Evolutionary conservation across 2,888 invertebrate genomes (phyloP), one percentile per base, ranked within the genome.

Genomic region (Ischnura elegans): DNA sequence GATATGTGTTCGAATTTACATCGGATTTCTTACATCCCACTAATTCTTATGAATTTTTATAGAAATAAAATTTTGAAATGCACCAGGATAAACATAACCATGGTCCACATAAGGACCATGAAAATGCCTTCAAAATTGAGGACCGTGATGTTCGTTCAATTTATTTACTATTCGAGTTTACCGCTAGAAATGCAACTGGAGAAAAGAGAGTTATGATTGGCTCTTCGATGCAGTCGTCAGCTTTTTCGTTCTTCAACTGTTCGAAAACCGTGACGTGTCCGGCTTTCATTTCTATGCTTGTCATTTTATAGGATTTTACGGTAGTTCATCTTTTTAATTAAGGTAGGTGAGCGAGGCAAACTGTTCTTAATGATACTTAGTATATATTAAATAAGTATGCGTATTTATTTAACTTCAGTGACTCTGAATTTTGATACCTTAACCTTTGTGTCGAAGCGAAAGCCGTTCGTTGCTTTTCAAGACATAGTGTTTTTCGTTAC

Each of bases 221-320:
- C 8, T 51, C 51, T 51, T 10, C 16, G 16, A 1, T 13, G 45
- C n/a, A 5, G 8, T 6, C 86, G 16, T 46, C 86, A 36, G 43
- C 10, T 25, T 0, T 51, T 90, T 90, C 90, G 43, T 55, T 43
- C 43, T 90, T 90, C 90, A 43, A 61, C 42, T 90, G 90, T 90
- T 47, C 21, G 43, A 66, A 66, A 61, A 13, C 13, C 55, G 90
- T 90, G 90, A 90, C 90, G 90, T 90, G 90, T 90, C 90, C 61
- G 90, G 90, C 61, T 10, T 43, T 43, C n/a, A 61, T n/a, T 42
- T 90, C 90, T 25, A 90, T 66, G 90, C 47, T 55, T 55, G 66
- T 45, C n/a, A 43, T n/a, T 66, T 6, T 61, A 0, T 36, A 13
- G n/a, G n/a, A 90, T 90, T 90, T 66, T 3, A 21, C 1, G 45